Evolutionary conservation across 2,797 vertebrate genomes (phyloP).

Genomic region (Euphonia xanthogaster): DNA sequence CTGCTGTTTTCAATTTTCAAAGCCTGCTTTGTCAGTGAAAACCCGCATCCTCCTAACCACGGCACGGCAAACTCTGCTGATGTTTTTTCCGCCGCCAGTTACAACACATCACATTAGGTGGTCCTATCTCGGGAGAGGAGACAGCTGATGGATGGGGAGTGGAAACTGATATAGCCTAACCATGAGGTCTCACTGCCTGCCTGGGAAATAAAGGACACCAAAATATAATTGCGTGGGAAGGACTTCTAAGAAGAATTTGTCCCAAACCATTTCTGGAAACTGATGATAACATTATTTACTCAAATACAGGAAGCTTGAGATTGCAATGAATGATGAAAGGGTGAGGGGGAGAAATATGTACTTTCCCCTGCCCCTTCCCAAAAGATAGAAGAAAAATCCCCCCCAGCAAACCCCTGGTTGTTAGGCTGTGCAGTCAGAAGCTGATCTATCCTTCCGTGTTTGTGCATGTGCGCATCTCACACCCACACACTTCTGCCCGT

Average conservation of each 20-base stretch:
- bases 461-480: background rate
- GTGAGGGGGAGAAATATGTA: background rate
- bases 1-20: background rate
- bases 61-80: background rate
- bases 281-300: conserved; percentile 73
- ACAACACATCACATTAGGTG: background rate
- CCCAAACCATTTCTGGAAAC: conserved; percentile 69
- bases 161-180: background rate
- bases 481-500: background rate
- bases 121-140: background rate
- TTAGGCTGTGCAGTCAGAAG: background rate
- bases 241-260: conserved; percentile 72
- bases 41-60: background rate
- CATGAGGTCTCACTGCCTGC: conserved; percentile 45
- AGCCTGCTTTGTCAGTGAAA: background rate
- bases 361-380: background rate
- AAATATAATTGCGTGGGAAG: conserved; percentile 70
- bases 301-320: conserved; percentile 65
- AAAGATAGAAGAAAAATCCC: background rate
- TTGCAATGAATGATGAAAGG: conserved; percentile 46
- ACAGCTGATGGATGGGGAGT: conserved; percentile 5
- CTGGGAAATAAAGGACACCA: conserved; percentile 56
- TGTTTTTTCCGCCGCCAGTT: rapidly evolving
- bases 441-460: background rate
- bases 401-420: background rate